Evolutionary conservation across 2,888 invertebrate genomes (phyloP).

Genomic region (Shargacucullia verbasci): DNA sequence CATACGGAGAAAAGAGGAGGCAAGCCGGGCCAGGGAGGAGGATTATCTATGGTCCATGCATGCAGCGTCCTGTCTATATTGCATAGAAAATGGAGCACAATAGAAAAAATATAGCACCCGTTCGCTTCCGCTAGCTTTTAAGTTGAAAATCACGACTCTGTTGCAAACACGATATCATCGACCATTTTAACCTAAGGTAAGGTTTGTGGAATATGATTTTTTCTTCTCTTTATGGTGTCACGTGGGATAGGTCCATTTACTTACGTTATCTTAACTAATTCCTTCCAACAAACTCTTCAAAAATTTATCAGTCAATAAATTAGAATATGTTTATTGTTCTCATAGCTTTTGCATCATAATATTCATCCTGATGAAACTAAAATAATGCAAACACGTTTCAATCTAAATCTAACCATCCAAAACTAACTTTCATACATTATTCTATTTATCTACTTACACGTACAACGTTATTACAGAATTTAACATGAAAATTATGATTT

Average conservation of each 20-base stretch:
- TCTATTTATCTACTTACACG: conserved; percentile 9
- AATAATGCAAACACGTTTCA: background rate
- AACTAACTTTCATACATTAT: conserved; percentile 3
- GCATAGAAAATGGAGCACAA: conserved; percentile 16
- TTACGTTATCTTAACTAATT: too few species aligned
- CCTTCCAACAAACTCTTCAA: too few species aligned
- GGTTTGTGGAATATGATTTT: too few species aligned
- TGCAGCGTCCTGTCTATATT: conserved; percentile 4
- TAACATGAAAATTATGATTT: conserved; percentile 56
- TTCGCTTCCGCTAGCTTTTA: conserved; percentile 5
- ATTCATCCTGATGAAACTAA: background rate
- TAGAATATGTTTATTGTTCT: too few species aligned
- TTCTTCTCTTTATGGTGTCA: too few species aligned
- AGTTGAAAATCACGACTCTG: too few species aligned
- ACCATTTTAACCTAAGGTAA: too few species aligned
- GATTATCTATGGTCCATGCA: conserved; percentile 27
- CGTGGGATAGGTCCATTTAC: too few species aligned
- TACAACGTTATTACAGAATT: conserved; percentile 39
- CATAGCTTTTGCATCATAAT: too few species aligned
- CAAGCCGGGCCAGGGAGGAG: conserved; percentile 2
- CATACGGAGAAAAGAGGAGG: conserved; percentile 20
- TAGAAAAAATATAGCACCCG: conserved; percentile 1
- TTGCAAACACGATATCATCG: too few species aligned
- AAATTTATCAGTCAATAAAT: too few species aligned
- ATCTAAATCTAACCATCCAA: background rate